Conservation (phyloP, 2,113 vertebrate genomes). For the Apus apus region DNA sequence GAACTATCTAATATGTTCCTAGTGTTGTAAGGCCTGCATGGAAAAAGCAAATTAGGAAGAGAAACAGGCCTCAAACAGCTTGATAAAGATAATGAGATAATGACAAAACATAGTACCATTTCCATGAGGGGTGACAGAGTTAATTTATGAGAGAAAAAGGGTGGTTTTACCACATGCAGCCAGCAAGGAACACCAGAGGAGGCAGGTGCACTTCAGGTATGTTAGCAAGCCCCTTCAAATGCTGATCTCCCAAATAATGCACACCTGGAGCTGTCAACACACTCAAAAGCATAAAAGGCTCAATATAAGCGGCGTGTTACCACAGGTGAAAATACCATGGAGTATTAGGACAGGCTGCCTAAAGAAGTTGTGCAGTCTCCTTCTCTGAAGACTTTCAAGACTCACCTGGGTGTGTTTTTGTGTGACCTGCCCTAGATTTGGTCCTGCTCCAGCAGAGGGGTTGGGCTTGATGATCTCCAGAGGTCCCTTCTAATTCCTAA, state of each 20-base stretch:
- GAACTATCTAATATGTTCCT: neutral
- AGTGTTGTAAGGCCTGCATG: neutral
- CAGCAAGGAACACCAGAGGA: rapidly evolving
- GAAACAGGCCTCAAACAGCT: neutral
- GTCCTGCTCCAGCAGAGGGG: no score
- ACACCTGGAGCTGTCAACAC: neutral
- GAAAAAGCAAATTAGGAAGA: neutral
- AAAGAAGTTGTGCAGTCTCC: no score
- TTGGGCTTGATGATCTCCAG: no score
- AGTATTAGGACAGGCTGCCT: no score
- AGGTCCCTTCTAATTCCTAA: no score
- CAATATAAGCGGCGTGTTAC: neutral
- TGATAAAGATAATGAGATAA: neutral
- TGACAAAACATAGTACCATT: neutral
- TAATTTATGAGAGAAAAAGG: no score
- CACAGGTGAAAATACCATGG: neutral
- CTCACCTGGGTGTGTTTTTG: no score
- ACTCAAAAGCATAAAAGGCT: neutral
- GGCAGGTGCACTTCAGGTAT: neutral
- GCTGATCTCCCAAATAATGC: rapidly evolving
- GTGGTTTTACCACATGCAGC: neutral
- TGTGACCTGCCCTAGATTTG: no score
- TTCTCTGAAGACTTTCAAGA: no score
- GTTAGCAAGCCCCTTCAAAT: rapidly evolving
- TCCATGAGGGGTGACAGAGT: rapidly evolving